Conservation (phyloP, 2,113 vertebrate species). For the Nothobranchius kuhntae region DNA sequence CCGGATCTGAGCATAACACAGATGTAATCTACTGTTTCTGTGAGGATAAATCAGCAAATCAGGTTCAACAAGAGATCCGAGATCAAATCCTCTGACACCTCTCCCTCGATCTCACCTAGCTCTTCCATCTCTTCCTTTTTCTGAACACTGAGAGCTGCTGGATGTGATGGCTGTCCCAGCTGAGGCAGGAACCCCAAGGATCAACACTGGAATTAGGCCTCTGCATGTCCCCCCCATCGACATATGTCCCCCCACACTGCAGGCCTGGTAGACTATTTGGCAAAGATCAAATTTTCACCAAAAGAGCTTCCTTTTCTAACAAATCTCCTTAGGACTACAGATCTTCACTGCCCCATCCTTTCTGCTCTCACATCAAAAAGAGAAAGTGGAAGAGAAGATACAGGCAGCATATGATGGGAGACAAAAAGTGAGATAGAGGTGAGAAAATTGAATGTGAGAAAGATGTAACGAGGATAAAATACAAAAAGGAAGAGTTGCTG, state of each 20-base stretch:
- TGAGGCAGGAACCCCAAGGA: constrained; percentile 19
- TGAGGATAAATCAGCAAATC: constrained; percentile 40
- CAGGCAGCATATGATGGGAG: too few species aligned
- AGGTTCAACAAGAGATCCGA: neutral
- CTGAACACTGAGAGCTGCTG: constrained; percentile 17
- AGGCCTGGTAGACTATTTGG: constrained; percentile 13
- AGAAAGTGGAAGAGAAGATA: constrained; percentile 26
- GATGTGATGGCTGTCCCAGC: constrained; percentile 12
- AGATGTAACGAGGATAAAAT: constrained; percentile 32
- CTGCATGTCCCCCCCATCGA: neutral
- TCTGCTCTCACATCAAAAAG: constrained; percentile 42
- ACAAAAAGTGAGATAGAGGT: constrained; percentile 22
- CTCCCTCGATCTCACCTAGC: neutral
- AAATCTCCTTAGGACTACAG: neutral
- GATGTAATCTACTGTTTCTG: constrained; percentile 51
- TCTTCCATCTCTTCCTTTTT: neutral
- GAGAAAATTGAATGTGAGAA: neutral
- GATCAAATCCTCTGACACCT: neutral
- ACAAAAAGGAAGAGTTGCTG: constrained; percentile 32
- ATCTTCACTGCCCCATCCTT: constrained; percentile 2
- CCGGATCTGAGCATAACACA: constrained; percentile 23
- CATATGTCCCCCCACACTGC: neutral
- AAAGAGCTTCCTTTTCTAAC: constrained; percentile 20
- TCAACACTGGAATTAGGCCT: constrained; percentile 11
- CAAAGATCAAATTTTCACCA: constrained; percentile 38